Base-by-base conservation (phyloP, 2,113 vertebrate genomes). In the Malurus elegans region DNA sequence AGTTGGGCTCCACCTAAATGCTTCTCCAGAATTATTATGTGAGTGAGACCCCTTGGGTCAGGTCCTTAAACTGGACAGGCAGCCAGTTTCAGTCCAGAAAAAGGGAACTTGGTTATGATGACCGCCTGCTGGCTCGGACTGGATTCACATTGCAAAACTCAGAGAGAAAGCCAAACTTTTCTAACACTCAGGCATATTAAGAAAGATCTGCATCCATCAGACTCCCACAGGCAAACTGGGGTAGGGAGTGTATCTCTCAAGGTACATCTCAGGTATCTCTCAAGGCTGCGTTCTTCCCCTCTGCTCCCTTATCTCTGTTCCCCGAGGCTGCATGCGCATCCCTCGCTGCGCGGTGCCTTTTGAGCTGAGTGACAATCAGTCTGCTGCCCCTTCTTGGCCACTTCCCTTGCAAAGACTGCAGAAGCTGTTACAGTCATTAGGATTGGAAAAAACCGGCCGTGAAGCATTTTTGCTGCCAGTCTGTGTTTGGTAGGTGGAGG, bases 381-480 rank as follows among this genome's bases (percentile, higher is more conserved):
- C 87, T 86, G 73, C 65, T 32, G 38, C 82, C 78, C 74, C 71
- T 95, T 73, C 72, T 40, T 31, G 2, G 42, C 58, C 0, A 0
- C 54, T 82, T 75, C 84, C 42, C 70, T 75, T 62, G 45, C 44
- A 44, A 73, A 91, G 79, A 87, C 53, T 93, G 79, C 64, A 56
- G 75, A 83, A 82, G 88, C 53, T 79, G 51, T 76, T 90, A 20
- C 51, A 67, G 72, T 83, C 12, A 8, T 87, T 88, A 92, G 53
- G 28, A 48, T 51, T 45, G 60, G 31, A 61, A 86, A 45, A 69
- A 21, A 8, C 0, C 0, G 6, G 64, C 82, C 2, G 2, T 32
- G 92, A 93, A 88, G 76, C 53, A 47, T 86, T 83, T 94, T 90
- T 95, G 72, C 72, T 94, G 82, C 82, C 72, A 93, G 72, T 60